Evolutionary conservation across 2,797 vertebrate species (phyloP), one percentile per base, ranked within the genome.

Genomic region (Falco biarmicus): DNA sequence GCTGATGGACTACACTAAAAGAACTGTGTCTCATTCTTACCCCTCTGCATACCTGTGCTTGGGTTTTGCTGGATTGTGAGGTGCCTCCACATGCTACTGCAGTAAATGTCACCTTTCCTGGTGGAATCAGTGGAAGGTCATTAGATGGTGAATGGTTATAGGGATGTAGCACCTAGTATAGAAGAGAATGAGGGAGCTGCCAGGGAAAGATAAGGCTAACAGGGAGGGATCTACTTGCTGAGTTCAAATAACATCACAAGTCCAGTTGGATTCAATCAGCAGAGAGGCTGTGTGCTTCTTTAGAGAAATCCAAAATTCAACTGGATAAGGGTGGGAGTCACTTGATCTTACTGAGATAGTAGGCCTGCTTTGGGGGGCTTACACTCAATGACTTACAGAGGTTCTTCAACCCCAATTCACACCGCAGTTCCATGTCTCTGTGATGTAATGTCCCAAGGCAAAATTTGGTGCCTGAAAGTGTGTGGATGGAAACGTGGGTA

Each of bases 391-490:
- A 54, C 13, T 65, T 84, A 32, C 28, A 82, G 47, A 76, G 17
- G 24, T 76, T 37, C 32, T 76, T 78, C 63, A 47, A 3, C 2
- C 13, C 11, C n/a, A 17, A 5, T 8, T 71, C 41, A n/a, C 3
- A 0, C 22, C 37, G 24, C 1, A 0, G 11, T 75, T 80, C 18
- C 47, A 32, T 32, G 26, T 7, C 11, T 41, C 22, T 78, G 17
- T 93, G 51, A 64, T 48, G 15, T 61, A 39, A 74, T 54, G 39
- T 10, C 11, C 41, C 3, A 76, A 56, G 15, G 41, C 25, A 94
- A 95, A 61, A n/a, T 2, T 43, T 25, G 18, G 21, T 80, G 18
- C 37, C 64, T 87, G 37, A 90, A 87, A 80, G 3, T 6, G 21
- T 13, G 13, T 13, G 12, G 6, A 34, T 37, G 8, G 16, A 70